These are phyloP conservation scores for Sminthurides aquaticus DNA, from an alignment of 2,888 invertebrate genomes.

Conservation along the genomic window DNA sequence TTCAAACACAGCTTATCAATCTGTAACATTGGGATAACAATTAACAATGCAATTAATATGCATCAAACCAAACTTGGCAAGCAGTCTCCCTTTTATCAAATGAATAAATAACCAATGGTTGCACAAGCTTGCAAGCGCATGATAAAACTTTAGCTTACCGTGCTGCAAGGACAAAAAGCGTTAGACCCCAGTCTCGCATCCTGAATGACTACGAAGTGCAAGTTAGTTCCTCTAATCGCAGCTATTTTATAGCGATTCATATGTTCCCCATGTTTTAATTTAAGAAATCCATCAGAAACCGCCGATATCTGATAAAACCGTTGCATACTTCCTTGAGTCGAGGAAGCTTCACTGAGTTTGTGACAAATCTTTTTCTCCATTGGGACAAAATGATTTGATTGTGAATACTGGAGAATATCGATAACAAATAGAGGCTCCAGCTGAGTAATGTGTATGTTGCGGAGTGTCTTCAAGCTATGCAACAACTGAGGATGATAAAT, in stretches of 20 bases:
- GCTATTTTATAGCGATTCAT: conserved; percentile 78
- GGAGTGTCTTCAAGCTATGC: conserved; percentile 12
- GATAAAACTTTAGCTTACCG: conserved; percentile 49
- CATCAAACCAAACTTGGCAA: neutral
- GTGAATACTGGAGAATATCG: conserved; percentile 77
- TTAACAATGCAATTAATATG: neutral
- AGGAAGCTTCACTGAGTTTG: conserved; percentile 65
- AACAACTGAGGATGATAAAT: conserved; percentile 74
- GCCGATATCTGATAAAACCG: conserved; percentile 77
- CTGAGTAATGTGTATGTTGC: conserved; percentile 76
- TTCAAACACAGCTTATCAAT: conserved; percentile 78
- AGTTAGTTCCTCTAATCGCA: conserved; percentile 74
- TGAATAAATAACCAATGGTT: too few relatives aligned
- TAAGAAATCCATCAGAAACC: conserved; percentile 66
- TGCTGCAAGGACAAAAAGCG: conserved; percentile 86
- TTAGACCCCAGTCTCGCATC: conserved; percentile 69
- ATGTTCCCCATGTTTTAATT: conserved; percentile 78
- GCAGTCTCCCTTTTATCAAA: too few relatives aligned
- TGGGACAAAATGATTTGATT: conserved; percentile 49
- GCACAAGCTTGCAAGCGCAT: too few relatives aligned
- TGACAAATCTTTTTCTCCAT: conserved; percentile 77
- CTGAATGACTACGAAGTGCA: conserved; percentile 80
- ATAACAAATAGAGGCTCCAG: conserved; percentile 83
- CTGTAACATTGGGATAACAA: conserved; percentile 47
- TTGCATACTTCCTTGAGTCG: conserved; percentile 58